Conservation (phyloP, 2,113 vertebrate genomes). For the Phrynosoma platyrhinos region DNA sequence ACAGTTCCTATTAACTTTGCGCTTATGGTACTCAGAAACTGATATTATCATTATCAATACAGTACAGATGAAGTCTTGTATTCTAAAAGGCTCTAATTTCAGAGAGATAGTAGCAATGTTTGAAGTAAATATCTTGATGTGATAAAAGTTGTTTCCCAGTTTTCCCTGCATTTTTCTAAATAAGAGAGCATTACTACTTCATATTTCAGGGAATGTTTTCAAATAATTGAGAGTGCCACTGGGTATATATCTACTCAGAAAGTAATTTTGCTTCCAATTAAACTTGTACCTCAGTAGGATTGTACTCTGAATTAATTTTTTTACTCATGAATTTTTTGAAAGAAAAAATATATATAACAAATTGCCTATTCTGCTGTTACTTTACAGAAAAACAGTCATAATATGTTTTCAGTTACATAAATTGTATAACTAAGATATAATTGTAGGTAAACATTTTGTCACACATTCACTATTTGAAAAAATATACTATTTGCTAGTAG, state of each 20-base stretch:
- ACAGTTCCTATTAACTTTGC: background rate
- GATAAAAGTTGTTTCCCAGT: background rate
- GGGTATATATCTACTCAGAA: background rate
- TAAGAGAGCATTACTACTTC: background rate
- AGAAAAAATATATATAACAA: no score
- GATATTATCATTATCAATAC: background rate
- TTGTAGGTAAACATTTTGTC: conserved; percentile 8
- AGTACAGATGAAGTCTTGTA: background rate
- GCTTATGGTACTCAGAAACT: background rate
- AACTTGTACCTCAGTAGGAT: background rate
- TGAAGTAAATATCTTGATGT: background rate
- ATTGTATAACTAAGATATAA: conserved; percentile 3
- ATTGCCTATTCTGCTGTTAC: background rate
- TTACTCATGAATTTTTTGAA: background rate
- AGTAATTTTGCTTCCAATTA: background rate
- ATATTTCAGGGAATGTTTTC: background rate
- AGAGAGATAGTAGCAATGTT: background rate
- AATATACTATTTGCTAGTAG: background rate
- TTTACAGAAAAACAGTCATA: background rate
- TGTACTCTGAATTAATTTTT: background rate
- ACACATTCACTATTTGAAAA: background rate
- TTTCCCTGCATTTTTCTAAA: background rate
- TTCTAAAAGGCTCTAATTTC: background rate
- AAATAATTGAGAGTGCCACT: no score
- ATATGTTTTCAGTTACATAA: background rate